Base-by-base conservation (phyloP, 1,140 invertebrate species). In the Pissodes strobi region DNA sequence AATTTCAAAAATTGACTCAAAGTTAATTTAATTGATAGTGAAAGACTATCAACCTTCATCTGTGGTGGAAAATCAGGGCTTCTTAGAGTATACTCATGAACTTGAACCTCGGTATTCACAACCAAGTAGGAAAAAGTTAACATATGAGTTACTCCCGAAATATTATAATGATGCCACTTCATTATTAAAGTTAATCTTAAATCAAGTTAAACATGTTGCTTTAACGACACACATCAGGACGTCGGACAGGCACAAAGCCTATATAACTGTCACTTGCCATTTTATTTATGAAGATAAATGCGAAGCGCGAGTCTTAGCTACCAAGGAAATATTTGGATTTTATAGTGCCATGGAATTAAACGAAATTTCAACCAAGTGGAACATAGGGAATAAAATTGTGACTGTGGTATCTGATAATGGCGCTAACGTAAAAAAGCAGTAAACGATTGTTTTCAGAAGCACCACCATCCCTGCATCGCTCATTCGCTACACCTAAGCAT, bases 381-480 rank as follows among this genome's bases (percentile, higher is more conserved):
- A 64, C 0, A 56, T 64, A 30, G 6, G 13, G 2, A 22, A 56
- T 23, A 56, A 64, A 64, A 48, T 49, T 48, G 30, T 37, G 12
- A 10, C 27, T 39, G 15, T 56, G 23, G 52, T 64, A 8, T 43
- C 48, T 46, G 51, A 64, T 25, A 56, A 56, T 22, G 53, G 48
- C 1, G 63, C 55, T 10, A 52, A 39, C 22, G 37, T 65, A 9
- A 65, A 58, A 22, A 23, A 18, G 64, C 37, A 13, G 21, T 66
- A 18, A 66, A 61, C 19, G 64, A 66, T 15, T 39, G 27, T 58
- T 58, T 64, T 27, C 37, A 10, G 12, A 22, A 85, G 82, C 68
- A 64, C 30, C 67, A 69, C 27, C 69, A 71, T 43, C 60, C 85
- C 86, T 76, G 80, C 78, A 43, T 69, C 18, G 67, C 67, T 2